These are phyloP conservation scores for Agrilus mali DNA, from an alignment of 2,888 invertebrate species.

Conservation along the genomic window DNA sequence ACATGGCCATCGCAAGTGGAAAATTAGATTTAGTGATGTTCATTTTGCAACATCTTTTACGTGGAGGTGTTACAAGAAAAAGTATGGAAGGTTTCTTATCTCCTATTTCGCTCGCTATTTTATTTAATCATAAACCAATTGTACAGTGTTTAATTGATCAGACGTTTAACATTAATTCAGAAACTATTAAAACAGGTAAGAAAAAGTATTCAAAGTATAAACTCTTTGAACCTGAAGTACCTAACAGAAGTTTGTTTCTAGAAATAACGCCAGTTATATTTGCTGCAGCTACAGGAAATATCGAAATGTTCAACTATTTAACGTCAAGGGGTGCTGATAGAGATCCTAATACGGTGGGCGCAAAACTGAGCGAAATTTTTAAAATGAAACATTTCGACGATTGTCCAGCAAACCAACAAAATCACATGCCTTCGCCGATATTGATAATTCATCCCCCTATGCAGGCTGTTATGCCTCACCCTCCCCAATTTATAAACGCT, in stretches of 20 bases:
- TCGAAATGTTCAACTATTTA: conserved; percentile 17
- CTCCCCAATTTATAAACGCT: neutral
- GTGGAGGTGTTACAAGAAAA: conserved; percentile 26
- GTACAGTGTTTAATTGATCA: conserved; percentile 23
- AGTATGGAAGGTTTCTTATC: conserved; percentile 25
- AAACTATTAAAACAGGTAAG: conserved; percentile 22
- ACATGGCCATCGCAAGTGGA: conserved; percentile 25
- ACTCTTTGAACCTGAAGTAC: neutral
- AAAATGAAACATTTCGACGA: too few species aligned
- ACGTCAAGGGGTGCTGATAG: conserved; percentile 19
- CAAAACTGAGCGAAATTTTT: too few species aligned
- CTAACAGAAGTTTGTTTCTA: conserved; percentile 19
- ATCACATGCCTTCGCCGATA: too few species aligned
- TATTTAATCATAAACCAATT: conserved; percentile 22
- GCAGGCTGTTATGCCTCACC: too few species aligned
- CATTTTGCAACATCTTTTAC: conserved; percentile 25
- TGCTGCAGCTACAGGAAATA: conserved; percentile 23
- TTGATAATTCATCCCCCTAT: too few species aligned
- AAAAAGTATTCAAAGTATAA: neutral
- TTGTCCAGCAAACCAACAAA: too few species aligned
- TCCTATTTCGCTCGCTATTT: conserved; percentile 24
- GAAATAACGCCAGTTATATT: conserved; percentile 29
- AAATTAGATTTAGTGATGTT: conserved; percentile 22
- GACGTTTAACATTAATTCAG: conserved; percentile 21
- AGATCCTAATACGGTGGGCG: conserved; percentile 2